Evolutionary conservation across 2,797 vertebrate species (phyloP).

Genomic region (Lagorchestes hirsutus): DNA sequence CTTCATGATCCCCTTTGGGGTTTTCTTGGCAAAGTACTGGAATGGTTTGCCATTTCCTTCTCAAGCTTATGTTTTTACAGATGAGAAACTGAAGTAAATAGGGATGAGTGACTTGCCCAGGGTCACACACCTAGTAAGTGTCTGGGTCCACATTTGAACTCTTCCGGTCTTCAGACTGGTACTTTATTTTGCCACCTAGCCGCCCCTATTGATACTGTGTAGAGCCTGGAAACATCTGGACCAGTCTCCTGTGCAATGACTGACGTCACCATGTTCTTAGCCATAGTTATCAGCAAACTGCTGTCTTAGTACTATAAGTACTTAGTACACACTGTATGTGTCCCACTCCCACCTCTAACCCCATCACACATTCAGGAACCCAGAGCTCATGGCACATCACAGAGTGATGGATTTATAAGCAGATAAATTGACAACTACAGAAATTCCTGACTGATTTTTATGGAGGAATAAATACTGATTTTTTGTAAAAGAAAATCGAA

Average conservation of each 20-base stretch:
- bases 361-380: background rate
- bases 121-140: background rate
- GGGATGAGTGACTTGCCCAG: background rate
- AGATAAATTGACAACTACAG: slow-evolving; percentile 51
- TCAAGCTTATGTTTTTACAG: background rate
- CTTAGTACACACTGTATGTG: background rate
- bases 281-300: background rate
- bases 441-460: slow-evolving; percentile 44
- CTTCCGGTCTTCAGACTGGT: background rate
- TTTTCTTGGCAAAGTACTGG: slow-evolving; percentile 42
- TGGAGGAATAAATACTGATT: slow-evolving; percentile 66
- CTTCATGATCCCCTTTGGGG: background rate
- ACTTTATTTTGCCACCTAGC: background rate
- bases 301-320: background rate
- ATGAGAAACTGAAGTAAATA: background rate
- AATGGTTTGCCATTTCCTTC: background rate
- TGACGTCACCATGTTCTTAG: slow-evolving; percentile 10
- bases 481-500: slow-evolving; percentile 66
- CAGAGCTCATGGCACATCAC: background rate
- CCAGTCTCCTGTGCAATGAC: slow-evolving; percentile 39
- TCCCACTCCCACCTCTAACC: background rate
- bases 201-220: background rate
- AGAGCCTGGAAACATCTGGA: slow-evolving; percentile 37
- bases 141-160: background rate
- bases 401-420: slow-evolving; percentile 24